Percentiles rank a stretch among this genome's conserved stretches.
Conservation (phyloP, 2,888 invertebrate species). For the Blomia tropicalis region DNA sequence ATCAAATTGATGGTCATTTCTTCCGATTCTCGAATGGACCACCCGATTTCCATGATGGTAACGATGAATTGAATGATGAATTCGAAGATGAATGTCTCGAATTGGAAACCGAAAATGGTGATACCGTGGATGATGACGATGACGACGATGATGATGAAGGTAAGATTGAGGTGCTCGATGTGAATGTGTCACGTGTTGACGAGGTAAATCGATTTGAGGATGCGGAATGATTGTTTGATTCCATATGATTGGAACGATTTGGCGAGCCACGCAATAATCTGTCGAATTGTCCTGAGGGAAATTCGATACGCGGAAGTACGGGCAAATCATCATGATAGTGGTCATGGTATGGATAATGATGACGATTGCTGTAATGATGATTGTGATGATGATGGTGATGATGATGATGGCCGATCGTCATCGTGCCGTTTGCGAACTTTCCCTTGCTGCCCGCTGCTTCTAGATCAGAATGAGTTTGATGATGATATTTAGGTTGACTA, state of each 20-base stretch:
- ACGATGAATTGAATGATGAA: neutral
- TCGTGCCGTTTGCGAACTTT: neutral
- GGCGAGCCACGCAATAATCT: conserved; percentile 5
- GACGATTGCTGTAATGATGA: conserved; percentile 9
- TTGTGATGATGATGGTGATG: conserved; percentile 4
- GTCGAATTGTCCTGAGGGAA: conserved; percentile 20
- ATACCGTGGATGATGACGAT: neutral
- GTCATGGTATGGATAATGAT: conserved; percentile 7
- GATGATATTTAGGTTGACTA: neutral
- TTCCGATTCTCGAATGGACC: neutral
- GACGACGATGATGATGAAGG: conserved; percentile 2
- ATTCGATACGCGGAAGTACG: conserved; percentile 19
- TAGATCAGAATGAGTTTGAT: neutral
- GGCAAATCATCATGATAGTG: conserved; percentile 18
- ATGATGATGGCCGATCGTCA: conserved; percentile 16
- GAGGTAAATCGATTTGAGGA: conserved; percentile 9
- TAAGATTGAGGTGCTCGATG: conserved; percentile 1
- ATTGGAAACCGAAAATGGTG: neutral
- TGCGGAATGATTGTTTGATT: neutral
- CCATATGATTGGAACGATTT: neutral
- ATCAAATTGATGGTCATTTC: no score
- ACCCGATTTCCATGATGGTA: neutral
- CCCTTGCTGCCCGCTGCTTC: neutral
- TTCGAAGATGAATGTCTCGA: conserved; percentile 2
- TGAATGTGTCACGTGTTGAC: neutral